Base-by-base conservation (phyloP, 1,140 invertebrate genomes). In the Atopsyche davidsoni region DNA sequence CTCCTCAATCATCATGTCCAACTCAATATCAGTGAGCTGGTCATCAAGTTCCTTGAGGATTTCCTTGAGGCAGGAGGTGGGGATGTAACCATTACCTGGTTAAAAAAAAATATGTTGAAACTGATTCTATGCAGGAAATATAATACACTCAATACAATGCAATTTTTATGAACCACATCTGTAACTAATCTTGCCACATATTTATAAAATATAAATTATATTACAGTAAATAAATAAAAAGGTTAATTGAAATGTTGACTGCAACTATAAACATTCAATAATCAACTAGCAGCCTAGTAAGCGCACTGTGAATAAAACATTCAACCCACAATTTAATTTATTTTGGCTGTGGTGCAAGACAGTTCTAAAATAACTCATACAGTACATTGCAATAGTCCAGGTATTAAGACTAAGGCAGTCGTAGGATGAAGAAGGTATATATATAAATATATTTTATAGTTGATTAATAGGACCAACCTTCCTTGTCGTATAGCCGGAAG, bases 1-100 rank as follows among this genome's bases (percentile, higher is more conserved):
- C 79, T 96, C 93, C 63, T 92, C 89, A 65, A 96, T 96, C 82
- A 96, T 94, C 65, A 91, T 88, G 62, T 96, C 90, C 56, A 96
- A 76, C 68, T 96, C 92, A 49, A 89, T 83, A 51, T 93, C 84
- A 25, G 91, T 94, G 35, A 96, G 75, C 67, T 93, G 91, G 64
- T 95, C 91, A 62, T 96, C 92, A 50, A 96, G 70, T 66, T 95
- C 92, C 35, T 87, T 79, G 10, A 96, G 75, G 64, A 96, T 96
- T 73, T 96, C 92, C 56, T 86, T 81, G 52, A 96, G 75, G 66
- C 89, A 91, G 22, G 87, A 85, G 21, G 93, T 95, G 61, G 92
- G 90, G 75, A 96, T 96, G 75, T 93, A 96, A 65, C 92, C 92
- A 67, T 95, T 94, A 59, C 90, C 89, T 86, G 62, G 3, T 67